phyloP scores from a whole-genome alignment of 2,113 vertebrate genomes.

The Pygoscelis antarcticus region DNA sequence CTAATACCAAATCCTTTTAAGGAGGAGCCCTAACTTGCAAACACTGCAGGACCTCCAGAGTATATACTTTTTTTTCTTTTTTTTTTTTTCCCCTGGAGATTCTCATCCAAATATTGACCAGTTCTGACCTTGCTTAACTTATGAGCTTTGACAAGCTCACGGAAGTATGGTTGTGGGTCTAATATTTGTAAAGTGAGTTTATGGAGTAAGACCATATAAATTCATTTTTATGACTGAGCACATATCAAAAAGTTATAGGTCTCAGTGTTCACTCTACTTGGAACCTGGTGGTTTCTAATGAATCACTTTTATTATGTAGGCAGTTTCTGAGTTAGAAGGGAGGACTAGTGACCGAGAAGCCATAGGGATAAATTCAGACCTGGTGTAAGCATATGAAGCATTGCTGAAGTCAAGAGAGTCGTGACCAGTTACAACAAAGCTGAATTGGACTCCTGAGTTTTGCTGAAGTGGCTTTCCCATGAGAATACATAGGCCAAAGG shows the following conservation, averaged over 20 bases:
- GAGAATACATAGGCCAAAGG: constrained; percentile 29
- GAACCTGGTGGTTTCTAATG: constrained; percentile 70
- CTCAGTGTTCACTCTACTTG: constrained; percentile 61
- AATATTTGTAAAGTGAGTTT: constrained; percentile 66
- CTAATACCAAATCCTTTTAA: not conserved
- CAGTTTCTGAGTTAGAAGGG: constrained; percentile 67
- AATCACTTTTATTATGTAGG: constrained; percentile 75
- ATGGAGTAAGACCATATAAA: constrained; percentile 65
- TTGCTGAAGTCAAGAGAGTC: constrained; percentile 54
- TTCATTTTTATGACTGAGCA: constrained; percentile 72
- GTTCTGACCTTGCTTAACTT: constrained; percentile 59
- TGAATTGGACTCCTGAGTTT: constrained; percentile 55
- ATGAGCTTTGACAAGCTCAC: constrained; percentile 38
- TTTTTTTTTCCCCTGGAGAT: not conserved
- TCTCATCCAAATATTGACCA: constrained; percentile 54
- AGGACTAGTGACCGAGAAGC: constrained; percentile 69
- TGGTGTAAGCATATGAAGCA: constrained; percentile 52
- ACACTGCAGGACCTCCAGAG: not conserved
- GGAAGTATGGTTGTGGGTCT: constrained; percentile 43
- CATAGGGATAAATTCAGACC: constrained; percentile 61
- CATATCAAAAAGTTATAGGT: constrained; percentile 74
- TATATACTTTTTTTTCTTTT: not conserved
- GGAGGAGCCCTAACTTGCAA: not conserved
- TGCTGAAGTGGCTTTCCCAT: constrained; percentile 58
- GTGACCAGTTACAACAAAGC: constrained; percentile 59